A percentile compares a stretch with the other conserved stretches of the same genome.
Evolutionary conservation across 1,140 invertebrate genomes (phyloP).

Genomic region (Eueides isabella): DNA sequence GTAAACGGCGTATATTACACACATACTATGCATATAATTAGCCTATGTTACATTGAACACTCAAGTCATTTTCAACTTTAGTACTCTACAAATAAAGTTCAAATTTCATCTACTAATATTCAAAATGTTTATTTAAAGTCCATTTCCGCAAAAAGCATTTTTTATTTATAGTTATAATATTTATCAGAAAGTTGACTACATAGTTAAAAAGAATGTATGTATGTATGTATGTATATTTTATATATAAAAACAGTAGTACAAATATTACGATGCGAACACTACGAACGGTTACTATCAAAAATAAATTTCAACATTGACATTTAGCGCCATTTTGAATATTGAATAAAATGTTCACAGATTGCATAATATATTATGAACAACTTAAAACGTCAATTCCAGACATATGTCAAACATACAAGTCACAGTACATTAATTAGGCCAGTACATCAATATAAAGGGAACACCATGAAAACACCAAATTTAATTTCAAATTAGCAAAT

Average conservation of each 20-base stretch:
- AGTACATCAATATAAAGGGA: not conserved
- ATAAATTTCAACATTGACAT: not conserved
- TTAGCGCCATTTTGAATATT: slow-evolving; percentile 5
- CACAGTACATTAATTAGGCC: not conserved
- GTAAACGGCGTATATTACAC: slow-evolving; percentile 48
- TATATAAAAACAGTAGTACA: not conserved
- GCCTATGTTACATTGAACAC: slow-evolving; percentile 52
- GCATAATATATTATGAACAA: not conserved
- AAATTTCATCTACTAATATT: slow-evolving; percentile 19
- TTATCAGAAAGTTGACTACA: not conserved
- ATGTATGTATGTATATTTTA: slow-evolving; percentile 4
- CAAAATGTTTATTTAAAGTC: not conserved
- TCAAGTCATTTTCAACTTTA: slow-evolving; percentile 28
- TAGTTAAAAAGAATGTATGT: not conserved
- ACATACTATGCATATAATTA: slow-evolving; percentile 66
- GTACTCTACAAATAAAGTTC: not conserved
- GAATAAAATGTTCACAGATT: not conserved
- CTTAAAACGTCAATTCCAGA: not conserved
- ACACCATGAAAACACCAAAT: not conserved
- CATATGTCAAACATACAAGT: not conserved
- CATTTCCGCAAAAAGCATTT: not conserved
- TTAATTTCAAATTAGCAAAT: too few species aligned
- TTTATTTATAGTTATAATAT: not conserved
- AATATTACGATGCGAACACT: not conserved
- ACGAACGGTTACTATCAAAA: not conserved